Base-by-base conservation (phyloP, 2,113 vertebrate species). In the Dunckerocampus dactyliophorus region DNA sequence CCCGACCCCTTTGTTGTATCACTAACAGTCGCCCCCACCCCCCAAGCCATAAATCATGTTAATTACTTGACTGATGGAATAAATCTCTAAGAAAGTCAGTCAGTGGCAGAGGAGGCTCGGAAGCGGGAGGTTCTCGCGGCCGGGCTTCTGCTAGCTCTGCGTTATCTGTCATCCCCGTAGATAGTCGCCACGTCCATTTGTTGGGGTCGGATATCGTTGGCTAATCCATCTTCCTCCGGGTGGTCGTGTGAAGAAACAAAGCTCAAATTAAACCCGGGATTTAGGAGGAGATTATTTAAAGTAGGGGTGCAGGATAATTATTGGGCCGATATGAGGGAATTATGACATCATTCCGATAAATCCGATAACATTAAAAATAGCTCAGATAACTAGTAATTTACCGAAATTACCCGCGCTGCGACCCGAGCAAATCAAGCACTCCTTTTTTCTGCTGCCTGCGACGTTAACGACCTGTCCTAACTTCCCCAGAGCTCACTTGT, bases 11-110 rank as follows among this genome's bases (percentile, higher is more conserved):
- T 91, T 91, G 89, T 90, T 90, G 87, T 89, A 86, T 88, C 86
- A 87, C 84, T 85, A 87, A 85, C 87, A 85, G 84, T 86, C 87
- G 80, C 83, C 11, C 12, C 39, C 39, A 9, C 39, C 7, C 82
- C 78, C 70, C 61, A 74, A 52, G 37, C 87, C 88, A 89, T 90
- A 90, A 91, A 91, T 92, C 89, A 92, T 90, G 89, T 88, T 91
- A 90, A 91, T 90, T 86, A 90, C 88, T 89, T 86, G 85, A 91
- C 86, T 89, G 89, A 90, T 89, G 83, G 88, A 88, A 92, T 90
- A 90, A 88, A 90, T 88, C 86, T 90, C 79, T 74, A 22, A 80
- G 87, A 85, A 89, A 87, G 77, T 84, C 80, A 79, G 77, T 80
- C 71, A 73, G 77, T 79, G 65, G 73, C 76, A 76, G 61, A 8